phyloP scores from a whole-genome alignment of 1,140 invertebrate genomes.

The Bombus fervidus region DNA sequence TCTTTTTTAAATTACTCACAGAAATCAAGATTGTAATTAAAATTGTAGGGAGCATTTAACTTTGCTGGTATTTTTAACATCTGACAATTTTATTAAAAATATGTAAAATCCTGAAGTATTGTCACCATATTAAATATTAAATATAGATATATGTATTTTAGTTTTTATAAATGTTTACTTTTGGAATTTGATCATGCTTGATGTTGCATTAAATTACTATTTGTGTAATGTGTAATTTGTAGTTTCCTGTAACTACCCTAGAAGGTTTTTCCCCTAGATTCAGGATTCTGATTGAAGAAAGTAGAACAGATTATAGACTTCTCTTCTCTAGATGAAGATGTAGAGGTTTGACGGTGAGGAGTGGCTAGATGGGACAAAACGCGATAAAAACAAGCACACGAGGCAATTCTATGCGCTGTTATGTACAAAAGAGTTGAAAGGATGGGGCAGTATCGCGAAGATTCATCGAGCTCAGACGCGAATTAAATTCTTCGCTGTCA shows the following conservation, averaged over 20 bases:
- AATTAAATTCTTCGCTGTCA: conserved; percentile 47
- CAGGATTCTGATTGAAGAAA: not conserved
- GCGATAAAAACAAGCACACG: not conserved
- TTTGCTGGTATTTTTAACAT: too few species aligned
- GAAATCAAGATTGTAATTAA: not conserved
- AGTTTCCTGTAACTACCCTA: too few species aligned
- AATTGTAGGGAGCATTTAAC: too few species aligned
- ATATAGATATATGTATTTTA: too few species aligned
- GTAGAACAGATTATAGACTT: not conserved
- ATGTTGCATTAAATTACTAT: not conserved
- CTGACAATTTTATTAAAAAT: not conserved
- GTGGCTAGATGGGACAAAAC: not conserved
- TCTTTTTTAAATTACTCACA: too few species aligned
- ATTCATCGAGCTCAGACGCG: not conserved
- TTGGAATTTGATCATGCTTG: too few species aligned
- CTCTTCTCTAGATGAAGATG: not conserved
- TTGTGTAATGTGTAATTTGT: too few species aligned
- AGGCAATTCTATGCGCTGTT: not conserved
- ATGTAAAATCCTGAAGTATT: too few species aligned
- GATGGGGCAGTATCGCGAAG: not conserved
- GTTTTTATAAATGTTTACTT: too few species aligned
- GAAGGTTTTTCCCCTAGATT: not conserved
- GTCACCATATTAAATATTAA: too few species aligned
- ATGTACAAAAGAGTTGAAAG: conserved; percentile 9
- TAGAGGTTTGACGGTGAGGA: not conserved